These are phyloP conservation scores for Cylloceria caligata DNA, from an alignment of 2,888 invertebrate species.

Conservation along the genomic window DNA sequence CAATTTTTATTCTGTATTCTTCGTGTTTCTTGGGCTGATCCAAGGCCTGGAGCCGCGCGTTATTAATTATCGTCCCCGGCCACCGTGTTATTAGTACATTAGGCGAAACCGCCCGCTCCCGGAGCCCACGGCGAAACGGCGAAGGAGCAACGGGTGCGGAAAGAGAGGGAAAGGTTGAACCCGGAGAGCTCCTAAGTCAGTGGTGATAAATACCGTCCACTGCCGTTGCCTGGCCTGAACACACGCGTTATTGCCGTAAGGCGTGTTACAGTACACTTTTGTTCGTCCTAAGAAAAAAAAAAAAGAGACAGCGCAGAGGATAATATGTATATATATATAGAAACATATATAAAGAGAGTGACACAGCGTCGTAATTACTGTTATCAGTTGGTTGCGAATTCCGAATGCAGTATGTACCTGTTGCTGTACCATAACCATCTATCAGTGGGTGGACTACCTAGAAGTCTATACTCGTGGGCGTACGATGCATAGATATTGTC, in stretches of 20 bases:
- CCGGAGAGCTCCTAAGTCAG: slow-evolving; percentile 74
- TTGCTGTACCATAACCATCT: slow-evolving; percentile 77
- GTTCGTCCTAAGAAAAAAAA: slow-evolving; percentile 16
- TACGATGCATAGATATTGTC: slow-evolving; percentile 52
- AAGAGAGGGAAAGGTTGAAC: slow-evolving; percentile 61
- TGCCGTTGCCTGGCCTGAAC: slow-evolving; percentile 39
- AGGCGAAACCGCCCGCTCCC: slow-evolving; percentile 81
- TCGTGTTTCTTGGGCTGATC: slow-evolving; percentile 17
- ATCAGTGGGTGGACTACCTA: slow-evolving; percentile 68
- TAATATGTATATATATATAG: background rate
- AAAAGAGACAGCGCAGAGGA: background rate
- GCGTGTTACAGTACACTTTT: slow-evolving; percentile 52
- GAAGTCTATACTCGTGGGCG: slow-evolving; percentile 61
- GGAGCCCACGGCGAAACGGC: slow-evolving; percentile 72
- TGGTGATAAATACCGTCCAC: slow-evolving; percentile 80
- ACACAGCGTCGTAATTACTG: slow-evolving; percentile 81
- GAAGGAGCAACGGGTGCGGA: slow-evolving; percentile 69
- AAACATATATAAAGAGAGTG: slow-evolving; percentile 71
- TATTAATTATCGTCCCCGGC: slow-evolving; percentile 82
- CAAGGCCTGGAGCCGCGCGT: slow-evolving; percentile 67
- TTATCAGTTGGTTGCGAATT: slow-evolving; percentile 78
- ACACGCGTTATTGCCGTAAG: slow-evolving; percentile 26
- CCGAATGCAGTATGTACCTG: slow-evolving; percentile 73
- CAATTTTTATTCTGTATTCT: slow-evolving; percentile 37
- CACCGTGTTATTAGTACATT: slow-evolving; percentile 84